Conservation (phyloP, 2,888 invertebrate species). For the Dynastes maya region DNA sequence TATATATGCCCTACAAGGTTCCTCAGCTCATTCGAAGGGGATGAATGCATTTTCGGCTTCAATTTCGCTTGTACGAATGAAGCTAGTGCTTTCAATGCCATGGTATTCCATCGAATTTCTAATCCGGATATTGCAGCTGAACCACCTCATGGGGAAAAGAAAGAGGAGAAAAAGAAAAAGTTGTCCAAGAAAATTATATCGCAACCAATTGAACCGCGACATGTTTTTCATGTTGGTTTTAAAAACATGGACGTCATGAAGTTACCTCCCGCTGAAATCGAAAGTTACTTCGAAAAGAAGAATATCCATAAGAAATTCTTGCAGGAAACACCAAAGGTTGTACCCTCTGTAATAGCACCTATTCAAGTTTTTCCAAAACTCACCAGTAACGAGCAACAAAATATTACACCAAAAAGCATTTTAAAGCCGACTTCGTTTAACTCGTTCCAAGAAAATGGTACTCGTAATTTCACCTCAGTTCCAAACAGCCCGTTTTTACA, state of each 20-base stretch:
- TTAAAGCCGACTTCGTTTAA: neutral
- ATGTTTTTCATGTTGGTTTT: slow-evolving; percentile 34
- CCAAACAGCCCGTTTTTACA: slow-evolving; percentile 4
- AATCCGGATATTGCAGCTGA: neutral
- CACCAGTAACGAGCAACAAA: neutral
- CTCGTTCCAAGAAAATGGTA: neutral
- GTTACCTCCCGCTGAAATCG: slow-evolving; percentile 22
- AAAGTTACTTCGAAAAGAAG: slow-evolving; percentile 37
- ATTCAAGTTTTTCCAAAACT: slow-evolving; percentile 10
- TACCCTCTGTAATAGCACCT: neutral
- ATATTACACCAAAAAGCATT: neutral
- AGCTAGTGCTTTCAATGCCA: slow-evolving; percentile 3
- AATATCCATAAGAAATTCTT: slow-evolving; percentile 28
- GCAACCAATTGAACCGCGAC: slow-evolving; percentile 23
- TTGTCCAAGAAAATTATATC: slow-evolving; percentile 32
- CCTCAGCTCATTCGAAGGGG: slow-evolving; percentile 33
- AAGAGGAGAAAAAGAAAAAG: neutral
- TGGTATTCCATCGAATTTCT: slow-evolving; percentile 20
- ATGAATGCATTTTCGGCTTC: slow-evolving; percentile 30
- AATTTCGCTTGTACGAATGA: slow-evolving; percentile 12
- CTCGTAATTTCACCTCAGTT: neutral
- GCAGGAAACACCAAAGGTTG: neutral
- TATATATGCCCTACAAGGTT: slow-evolving; percentile 9
- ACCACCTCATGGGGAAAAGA: neutral
- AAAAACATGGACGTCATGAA: slow-evolving; percentile 28